These are phyloP conservation scores for Pardalotus punctatus DNA, from an alignment of 2,113 vertebrate species.

Conservation along the genomic window DNA sequence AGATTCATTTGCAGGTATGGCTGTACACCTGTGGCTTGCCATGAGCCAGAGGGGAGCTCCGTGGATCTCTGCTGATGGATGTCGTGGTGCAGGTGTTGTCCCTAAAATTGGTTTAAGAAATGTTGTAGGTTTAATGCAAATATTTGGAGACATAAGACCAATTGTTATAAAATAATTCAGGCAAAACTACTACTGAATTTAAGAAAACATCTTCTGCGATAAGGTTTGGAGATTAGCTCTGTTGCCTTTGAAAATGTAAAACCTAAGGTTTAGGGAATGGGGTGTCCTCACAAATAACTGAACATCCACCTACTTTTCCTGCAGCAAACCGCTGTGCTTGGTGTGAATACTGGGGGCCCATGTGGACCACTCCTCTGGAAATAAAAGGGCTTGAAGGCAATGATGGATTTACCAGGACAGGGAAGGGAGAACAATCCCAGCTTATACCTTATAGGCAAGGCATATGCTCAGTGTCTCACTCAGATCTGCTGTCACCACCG, in stretches of 20 bases:
- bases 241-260: neutral
- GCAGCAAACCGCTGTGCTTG: neutral
- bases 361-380: neutral
- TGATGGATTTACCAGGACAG: neutral
- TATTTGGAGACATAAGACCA: neutral
- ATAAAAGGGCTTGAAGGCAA: neutral
- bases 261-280: neutral
- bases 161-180: neutral
- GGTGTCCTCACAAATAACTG: neutral
- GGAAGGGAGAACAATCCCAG: neutral
- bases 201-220: neutral
- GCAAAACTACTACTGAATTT: neutral
- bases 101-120: neutral
- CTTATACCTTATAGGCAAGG: neutral
- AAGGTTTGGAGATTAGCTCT: neutral
- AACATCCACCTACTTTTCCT: neutral
- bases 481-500: neutral
- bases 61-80: neutral
- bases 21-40: rapidly evolving
- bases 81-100: neutral
- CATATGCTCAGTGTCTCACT: slow-evolving; percentile 30
- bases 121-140: neutral
- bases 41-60: neutral
- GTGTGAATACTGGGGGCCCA: neutral
- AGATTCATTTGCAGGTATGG: neutral